phyloP scores from a whole-genome alignment of 2,797 vertebrate genomes.

The Anabacerthia variegaticeps region DNA sequence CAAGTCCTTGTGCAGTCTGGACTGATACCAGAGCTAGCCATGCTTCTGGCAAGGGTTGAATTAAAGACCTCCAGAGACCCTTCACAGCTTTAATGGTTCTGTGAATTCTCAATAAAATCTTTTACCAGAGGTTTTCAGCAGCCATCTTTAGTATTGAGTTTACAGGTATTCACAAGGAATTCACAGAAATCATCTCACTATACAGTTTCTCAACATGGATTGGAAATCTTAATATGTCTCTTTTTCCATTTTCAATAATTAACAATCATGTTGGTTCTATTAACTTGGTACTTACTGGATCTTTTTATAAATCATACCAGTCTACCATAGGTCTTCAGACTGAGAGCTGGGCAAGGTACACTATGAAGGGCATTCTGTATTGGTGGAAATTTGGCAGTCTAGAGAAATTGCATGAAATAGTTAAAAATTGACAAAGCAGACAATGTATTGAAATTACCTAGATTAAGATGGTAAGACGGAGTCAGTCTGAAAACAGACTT shows the following conservation, averaged over 20 bases:
- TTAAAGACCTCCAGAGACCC: background rate
- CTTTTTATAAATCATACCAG: background rate
- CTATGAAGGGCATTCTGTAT: background rate
- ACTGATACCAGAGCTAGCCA: background rate
- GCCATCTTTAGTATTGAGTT: background rate
- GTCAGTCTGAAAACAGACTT: background rate
- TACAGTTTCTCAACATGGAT: background rate
- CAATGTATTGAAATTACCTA: background rate
- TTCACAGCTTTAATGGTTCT: background rate
- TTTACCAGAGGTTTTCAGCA: background rate
- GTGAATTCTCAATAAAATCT: background rate
- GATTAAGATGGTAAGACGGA: background rate
- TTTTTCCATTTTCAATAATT: background rate
- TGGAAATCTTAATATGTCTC: background rate
- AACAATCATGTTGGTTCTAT: background rate
- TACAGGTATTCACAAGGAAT: background rate
- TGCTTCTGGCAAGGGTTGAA: background rate
- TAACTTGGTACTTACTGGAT: background rate
- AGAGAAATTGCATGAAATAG: background rate
- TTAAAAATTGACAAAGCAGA: background rate
- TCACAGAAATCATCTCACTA: background rate
- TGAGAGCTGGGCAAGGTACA: background rate
- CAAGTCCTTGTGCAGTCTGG: background rate
- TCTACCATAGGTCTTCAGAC: background rate
- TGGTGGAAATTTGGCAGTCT: background rate